Base-by-base conservation (phyloP, 2,113 vertebrate species). In the Vidua chalybeata region DNA sequence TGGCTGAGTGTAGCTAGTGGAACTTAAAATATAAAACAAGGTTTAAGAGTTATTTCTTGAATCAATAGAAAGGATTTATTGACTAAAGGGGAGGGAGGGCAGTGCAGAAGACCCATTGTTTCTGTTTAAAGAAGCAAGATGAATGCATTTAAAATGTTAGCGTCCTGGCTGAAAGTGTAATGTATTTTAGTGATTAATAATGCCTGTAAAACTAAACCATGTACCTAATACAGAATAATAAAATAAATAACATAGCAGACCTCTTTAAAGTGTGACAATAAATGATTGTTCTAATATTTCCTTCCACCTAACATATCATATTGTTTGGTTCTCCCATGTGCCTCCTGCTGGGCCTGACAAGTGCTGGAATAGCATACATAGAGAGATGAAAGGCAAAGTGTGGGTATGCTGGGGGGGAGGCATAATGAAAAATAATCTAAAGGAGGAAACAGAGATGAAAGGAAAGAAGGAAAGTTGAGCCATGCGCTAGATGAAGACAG, bases 51-150 rank as follows among this genome's bases (percentile, higher is more conserved):
- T 97, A 97, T 96, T 97, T 97, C 83, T 92, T 93, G 89, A 95
- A 97, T 95, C 97, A 96, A 97, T 96, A 96, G 93, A 97, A 97
- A 97, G 96, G 93, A 94, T 97, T 97, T 97, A 95, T 97, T 72
- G 33, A 95, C 96, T 92, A 48, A 73, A 72, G 62, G 91, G 91
- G 91, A 97, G 96, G 89, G 87, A 95, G 54, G 27, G 89, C 71
- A 85, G 45, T 92, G 92, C 68, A 94, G 94, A 97, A 96, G 94
- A 94, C 95, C 95, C 90, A 82, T 92, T 93, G 94, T 97, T 97
- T 96, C 91, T 96, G 79, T 96, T 95, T 96, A 95, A 97, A 97
- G 97, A 92, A 35, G 19, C 89, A 94, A 97, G 97, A 97, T 96
- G 96, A 96, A 97, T 97, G 96, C 95, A 97, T 97, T 96, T 96